A percentile compares a stretch with the other conserved stretches of the same genome.
These are phyloP conservation scores for Itoplectis maculator DNA, from an alignment of 2,888 invertebrate species.

Conservation along the genomic window DNA sequence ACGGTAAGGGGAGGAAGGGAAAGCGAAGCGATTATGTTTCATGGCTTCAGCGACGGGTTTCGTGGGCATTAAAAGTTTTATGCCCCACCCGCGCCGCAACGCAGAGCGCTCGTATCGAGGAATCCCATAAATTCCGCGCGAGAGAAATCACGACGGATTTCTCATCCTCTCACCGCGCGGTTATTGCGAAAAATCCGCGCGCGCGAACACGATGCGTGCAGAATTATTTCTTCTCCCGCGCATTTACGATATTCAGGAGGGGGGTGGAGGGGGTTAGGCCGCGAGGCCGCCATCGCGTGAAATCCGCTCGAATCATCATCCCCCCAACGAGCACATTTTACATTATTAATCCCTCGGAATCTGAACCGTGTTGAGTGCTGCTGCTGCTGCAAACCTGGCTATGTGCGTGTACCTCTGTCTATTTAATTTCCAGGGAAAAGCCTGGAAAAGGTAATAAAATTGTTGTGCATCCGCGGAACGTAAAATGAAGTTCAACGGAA, in stretches of 20 bases:
- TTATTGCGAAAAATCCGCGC: conserved; percentile 10
- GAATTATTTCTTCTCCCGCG: background rate
- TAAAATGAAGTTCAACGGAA: no score
- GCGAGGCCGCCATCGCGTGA: background rate
- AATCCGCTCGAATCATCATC: background rate
- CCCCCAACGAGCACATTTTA: no score
- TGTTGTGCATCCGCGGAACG: background rate
- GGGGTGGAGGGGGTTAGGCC: no score
- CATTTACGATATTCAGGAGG: conserved; percentile 14
- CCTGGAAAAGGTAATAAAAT: background rate
- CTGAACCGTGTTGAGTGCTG: no score
- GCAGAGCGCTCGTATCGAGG: conserved; percentile 12
- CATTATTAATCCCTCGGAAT: no score
- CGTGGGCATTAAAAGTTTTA: conserved; percentile 57
- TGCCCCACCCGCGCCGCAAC: conserved; percentile 4
- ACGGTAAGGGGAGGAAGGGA: background rate
- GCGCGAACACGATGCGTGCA: background rate
- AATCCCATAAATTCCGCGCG: conserved; percentile 35
- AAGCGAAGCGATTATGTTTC: conserved; percentile 21
- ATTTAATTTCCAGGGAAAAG: no score
- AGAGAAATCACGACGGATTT: conserved; percentile 25
- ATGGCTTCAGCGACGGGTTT: conserved; percentile 14
- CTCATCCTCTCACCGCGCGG: background rate
- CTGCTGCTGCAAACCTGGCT: no score
- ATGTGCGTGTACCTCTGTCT: no score